Evolutionary conservation across 2,113 vertebrate genomes (phyloP).

Genomic region (Phyllostomus discolor): DNA sequence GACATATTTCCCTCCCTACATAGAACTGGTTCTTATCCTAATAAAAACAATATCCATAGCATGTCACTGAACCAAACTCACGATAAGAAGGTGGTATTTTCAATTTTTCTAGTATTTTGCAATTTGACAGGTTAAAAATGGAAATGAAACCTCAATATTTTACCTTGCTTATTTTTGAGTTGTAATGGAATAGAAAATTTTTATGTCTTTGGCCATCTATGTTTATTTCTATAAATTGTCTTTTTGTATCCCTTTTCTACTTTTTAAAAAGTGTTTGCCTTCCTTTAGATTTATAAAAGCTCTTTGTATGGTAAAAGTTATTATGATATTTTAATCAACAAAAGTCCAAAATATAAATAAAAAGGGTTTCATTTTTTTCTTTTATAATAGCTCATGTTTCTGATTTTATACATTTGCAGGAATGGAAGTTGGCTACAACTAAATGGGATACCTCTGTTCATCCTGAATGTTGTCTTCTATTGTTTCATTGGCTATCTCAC

Average conservation of each 20-base stretch:
- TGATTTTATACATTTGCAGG: background rate
- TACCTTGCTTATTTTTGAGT: background rate
- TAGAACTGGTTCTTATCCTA: background rate
- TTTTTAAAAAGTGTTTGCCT: background rate
- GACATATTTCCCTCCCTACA: background rate
- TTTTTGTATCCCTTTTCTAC: background rate
- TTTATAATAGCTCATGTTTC: background rate
- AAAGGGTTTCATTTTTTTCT: background rate
- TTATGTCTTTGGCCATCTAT: background rate
- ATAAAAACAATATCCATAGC: background rate
- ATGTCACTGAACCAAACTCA: background rate
- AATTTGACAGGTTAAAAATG: background rate
- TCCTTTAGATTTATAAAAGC: background rate
- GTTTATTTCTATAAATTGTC: background rate
- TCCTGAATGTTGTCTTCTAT: background rate
- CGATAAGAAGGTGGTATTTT: background rate
- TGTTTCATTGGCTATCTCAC: background rate
- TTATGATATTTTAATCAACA: background rate
- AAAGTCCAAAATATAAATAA: background rate
- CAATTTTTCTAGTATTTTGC: background rate
- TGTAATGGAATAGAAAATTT: background rate
- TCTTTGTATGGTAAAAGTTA: background rate
- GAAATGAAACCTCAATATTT: background rate
- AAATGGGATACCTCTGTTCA: background rate
- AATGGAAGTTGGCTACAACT: background rate